Conservation (phyloP, 1,140 invertebrate species). For the Zaprionus africanus region DNA sequence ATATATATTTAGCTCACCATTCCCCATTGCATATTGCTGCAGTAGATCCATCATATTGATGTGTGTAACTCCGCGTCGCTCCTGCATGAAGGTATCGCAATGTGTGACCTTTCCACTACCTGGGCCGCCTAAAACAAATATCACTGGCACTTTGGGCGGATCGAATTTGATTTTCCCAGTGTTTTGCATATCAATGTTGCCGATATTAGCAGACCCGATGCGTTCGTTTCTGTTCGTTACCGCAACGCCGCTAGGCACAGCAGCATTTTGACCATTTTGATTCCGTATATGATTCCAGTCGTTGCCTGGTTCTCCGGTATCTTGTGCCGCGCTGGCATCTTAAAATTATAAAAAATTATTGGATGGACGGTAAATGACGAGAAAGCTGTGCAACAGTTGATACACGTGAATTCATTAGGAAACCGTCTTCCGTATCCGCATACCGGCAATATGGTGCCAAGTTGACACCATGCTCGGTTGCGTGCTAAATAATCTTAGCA, state of each 20-base stretch:
- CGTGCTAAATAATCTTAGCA: conserved; percentile 58
- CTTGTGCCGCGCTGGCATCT: conserved; percentile 90
- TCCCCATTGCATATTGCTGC: conserved; percentile 94
- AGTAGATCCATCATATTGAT: conserved; percentile 96
- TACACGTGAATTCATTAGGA: conserved; percentile 27
- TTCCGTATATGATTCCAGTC: conserved; percentile 84
- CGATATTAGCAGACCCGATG: conserved; percentile 59
- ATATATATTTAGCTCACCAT: conserved; percentile 86
- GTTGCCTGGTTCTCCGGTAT: conserved; percentile 87
- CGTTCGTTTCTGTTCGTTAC: conserved; percentile 46
- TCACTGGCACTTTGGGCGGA: conserved; percentile 92
- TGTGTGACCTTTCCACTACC: conserved; percentile 97
- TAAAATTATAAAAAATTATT: conserved; percentile 17
- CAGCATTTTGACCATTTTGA: conserved; percentile 66
- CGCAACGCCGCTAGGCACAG: conserved; percentile 36
- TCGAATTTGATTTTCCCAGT: conserved; percentile 92
- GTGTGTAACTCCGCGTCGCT: conserved; percentile 92
- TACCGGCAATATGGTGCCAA: conserved; percentile 61
- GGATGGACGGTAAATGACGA: neutral
- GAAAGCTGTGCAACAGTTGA: conserved; percentile 66
- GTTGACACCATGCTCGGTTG: conserved; percentile 47
- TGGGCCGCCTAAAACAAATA: conserved; percentile 94
- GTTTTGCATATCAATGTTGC: conserved; percentile 87
- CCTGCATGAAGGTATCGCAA: conserved; percentile 94
- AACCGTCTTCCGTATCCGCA: conserved; percentile 63